Percentiles rank a stretch among this genome's conserved stretches.
phyloP scores from a whole-genome alignment of 2,113 vertebrate genomes.

The Laterallus jamaicensis region DNA sequence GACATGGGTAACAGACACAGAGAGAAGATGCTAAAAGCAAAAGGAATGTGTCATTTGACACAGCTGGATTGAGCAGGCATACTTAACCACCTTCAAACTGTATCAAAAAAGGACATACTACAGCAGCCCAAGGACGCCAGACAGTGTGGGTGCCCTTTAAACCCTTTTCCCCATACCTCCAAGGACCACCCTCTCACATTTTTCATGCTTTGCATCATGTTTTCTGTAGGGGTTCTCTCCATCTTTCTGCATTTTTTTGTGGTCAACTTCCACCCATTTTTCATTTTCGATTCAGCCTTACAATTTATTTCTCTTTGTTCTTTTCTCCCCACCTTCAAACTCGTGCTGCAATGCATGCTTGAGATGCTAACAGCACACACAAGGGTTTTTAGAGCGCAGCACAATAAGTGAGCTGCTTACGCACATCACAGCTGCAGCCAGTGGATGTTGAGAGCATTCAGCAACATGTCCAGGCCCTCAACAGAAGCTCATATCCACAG shows the following conservation, averaged over 20 bases:
- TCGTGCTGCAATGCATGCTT: not conserved
- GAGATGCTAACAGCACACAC: not conserved
- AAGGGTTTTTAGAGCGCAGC: not conserved
- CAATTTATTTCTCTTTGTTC: not conserved
- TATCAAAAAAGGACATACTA: not conserved
- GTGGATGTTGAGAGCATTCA: not conserved
- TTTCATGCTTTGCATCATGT: not conserved
- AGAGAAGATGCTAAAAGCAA: not conserved
- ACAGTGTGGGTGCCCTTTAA: not conserved
- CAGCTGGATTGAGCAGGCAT: not conserved
- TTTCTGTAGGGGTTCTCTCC: not conserved
- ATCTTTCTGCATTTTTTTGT: not conserved
- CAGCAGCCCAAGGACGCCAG: not conserved
- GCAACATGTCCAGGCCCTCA: not conserved
- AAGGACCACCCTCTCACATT: not conserved
- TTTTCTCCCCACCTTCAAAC: not conserved
- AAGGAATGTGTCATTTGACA: not conserved
- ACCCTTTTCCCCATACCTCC: not conserved
- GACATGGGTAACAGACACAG: rapidly evolving
- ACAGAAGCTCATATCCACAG: not conserved
- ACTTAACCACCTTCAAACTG: not conserved
- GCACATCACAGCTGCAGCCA: not conserved
- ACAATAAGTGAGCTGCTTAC: not conserved
- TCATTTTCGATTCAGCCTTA: not conserved
- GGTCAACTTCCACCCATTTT: not conserved